phyloP scores from a whole-genome alignment of 2,888 invertebrate genomes.

The Caenorhabditis uteleia region DNA sequence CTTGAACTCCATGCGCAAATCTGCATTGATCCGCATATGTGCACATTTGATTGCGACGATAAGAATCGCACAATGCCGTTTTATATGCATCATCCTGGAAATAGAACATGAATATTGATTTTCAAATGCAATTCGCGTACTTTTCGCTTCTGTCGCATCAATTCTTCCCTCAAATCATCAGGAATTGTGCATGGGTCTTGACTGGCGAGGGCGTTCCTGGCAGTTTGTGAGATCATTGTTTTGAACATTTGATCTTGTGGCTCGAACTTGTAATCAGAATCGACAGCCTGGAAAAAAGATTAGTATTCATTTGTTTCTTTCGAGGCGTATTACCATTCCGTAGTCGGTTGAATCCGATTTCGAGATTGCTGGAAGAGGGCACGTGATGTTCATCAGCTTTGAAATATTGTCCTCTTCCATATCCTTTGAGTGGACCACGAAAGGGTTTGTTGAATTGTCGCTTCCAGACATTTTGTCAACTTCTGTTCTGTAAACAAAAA shows the following conservation, averaged over 20 bases:
- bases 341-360: too few relatives aligned
- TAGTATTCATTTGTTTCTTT: too few relatives aligned
- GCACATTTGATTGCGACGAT: conserved; percentile 38
- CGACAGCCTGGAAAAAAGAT: too few relatives aligned
- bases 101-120: background rate
- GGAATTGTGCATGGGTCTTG: conserved; percentile 39
- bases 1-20: conserved; percentile 51
- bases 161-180: conserved; percentile 46
- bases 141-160: conserved; percentile 44
- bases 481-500: too few relatives aligned
- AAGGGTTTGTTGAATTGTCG: too few relatives aligned
- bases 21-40: conserved; percentile 48
- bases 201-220: conserved; percentile 75
- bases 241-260: conserved; percentile 13
- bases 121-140: conserved; percentile 3
- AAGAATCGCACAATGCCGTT: conserved; percentile 54
- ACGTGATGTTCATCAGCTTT: too few relatives aligned
- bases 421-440: too few relatives aligned
- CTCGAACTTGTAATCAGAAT: too few relatives aligned
- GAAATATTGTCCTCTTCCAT: too few relatives aligned
- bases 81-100: conserved; percentile 52
- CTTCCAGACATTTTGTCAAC: too few relatives aligned
- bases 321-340: too few relatives aligned
- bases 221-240: conserved; percentile 11
- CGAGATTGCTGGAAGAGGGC: too few relatives aligned